Base-by-base conservation (phyloP, 2,113 vertebrate species). In the Heterotis niloticus region DNA sequence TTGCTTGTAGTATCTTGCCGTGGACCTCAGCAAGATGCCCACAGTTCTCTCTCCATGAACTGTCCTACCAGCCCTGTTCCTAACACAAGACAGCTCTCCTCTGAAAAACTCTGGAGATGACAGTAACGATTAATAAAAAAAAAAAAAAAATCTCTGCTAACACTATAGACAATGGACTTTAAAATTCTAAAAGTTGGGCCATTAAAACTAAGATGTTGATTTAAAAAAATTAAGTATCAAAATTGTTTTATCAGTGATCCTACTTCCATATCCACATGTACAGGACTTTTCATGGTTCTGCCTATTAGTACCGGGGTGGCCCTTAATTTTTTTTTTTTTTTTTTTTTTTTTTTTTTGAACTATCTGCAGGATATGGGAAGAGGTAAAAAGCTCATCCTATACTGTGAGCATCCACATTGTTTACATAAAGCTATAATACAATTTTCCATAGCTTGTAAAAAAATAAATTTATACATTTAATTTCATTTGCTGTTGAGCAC, bases 371-470 rank as follows among this genome's bases (percentile, higher is more conserved):
- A 20, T 62, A 20, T 4, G 59, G 59, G 59, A 17, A 62, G 14
- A 62, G 59, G 59, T 62, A 62, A 14, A n/a, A 44, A 17, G 59
- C 13, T 62, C 13, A 20, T 62, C 14, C 59, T 20, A 62, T 20
- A 4, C 59, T 62, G 59, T 11, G 59, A 20, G 20, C 34, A 20
- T 14, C 59, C 10, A 11, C 59, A 62, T 62, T 62, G 59, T 20
- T 62, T 20, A 62, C 59, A 20, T 20, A 62, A 20, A 14, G 11
- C 59, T 20, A 17, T 14, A 59, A 24, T 29, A 23, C 18, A n/a
- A 23, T 51, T 52, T 73, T 14, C 71, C 71, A 56, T 34, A 72
- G 70, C 70, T n/a, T 54, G 52, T 73, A 29, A 70, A 51, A 54
- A 51, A 72, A 72, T n/a, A 72, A 34, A 7, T 72, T 52, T 51